Base-by-base conservation (phyloP, 2,113 vertebrate species). In the Zosterops lateralis region DNA sequence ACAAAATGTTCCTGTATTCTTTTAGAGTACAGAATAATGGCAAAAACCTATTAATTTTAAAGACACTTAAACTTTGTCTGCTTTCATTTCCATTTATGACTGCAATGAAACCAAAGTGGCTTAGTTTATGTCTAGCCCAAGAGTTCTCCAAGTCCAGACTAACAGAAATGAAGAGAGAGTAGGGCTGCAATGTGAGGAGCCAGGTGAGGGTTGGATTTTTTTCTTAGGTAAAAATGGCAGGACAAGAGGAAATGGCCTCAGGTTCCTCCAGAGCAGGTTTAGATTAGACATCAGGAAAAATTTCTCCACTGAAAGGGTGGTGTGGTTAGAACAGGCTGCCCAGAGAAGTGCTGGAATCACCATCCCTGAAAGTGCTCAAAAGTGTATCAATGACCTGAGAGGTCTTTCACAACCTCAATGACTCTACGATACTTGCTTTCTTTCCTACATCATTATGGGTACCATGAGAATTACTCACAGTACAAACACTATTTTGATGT, bases 191-290 rank as follows among this genome's bases (percentile, higher is more conserved):
- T 51, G 36, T 26, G 44, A 67, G 36, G 10, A 20, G 16, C 10
- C 36, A 42, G 25, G 17, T 25, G 13, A 50, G 31, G 4, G 10
- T 51, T 1, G 0, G 4, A 58, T 14, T 20, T 34, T 31, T 66
- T 34, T 12, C 51, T 24, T 25, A 31, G 36, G 36, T 21, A 50
- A 31, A 34, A 60, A 51, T 32, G 32, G 60, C 26, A 76, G 38
- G 14, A 68, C 5, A 21, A 68, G 32, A 18, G 32, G 22, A 77
- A 86, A 53, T 18, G 18, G 22, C 54, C 22, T 61, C 26, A 12
- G 28, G 7, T 28, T 76, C 17, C 45, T 77, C 9, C 54, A 38
- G 12, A 60, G 6, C 9, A 60, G 17, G 32, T 32, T 86, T 28
- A 38, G 21, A 51, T 28, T 15, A 85, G 20, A 26, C 26, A 32